A percentile compares a stretch with the other conserved stretches of the same genome.
These are phyloP conservation scores for Syncerus caffer DNA, from an alignment of 2,797 vertebrate genomes.

Conservation along the genomic window DNA sequence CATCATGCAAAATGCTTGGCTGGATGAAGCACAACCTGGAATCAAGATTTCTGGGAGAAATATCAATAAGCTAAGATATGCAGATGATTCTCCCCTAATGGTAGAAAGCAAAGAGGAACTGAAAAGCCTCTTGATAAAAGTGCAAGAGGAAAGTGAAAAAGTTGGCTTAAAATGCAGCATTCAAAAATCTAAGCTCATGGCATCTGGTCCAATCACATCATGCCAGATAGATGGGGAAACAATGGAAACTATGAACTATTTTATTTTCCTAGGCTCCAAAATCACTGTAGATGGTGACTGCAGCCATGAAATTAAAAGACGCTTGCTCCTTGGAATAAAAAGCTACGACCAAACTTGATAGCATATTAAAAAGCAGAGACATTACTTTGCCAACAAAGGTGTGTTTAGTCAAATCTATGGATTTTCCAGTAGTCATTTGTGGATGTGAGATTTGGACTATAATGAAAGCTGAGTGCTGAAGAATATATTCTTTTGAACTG, in stretches of 20 bases:
- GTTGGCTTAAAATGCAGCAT: not conserved
- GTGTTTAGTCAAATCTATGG: not conserved
- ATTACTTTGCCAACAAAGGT: not conserved
- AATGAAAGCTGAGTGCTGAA: not conserved
- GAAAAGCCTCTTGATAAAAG: not conserved
- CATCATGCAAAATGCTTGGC: not conserved
- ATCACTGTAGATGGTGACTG: not conserved
- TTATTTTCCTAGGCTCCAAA: not conserved
- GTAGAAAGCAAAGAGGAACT: not conserved
- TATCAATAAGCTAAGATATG: not conserved
- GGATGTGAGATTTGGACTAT: not conserved
- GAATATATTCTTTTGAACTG: not conserved
- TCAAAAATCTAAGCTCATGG: not conserved
- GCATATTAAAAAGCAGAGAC: not conserved
- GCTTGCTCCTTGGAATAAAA: not conserved
- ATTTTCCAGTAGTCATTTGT: not conserved
- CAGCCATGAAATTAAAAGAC: not conserved
- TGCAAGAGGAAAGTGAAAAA: not conserved
- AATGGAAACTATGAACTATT: not conserved
- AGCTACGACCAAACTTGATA: not conserved
- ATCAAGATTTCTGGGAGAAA: not conserved
- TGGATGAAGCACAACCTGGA: not conserved
- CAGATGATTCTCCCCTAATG: not conserved
- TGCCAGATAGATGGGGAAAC: not conserved
- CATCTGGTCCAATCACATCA: not conserved